Evolutionary conservation across 2,888 invertebrate species (phyloP).

Genomic region (Muscina levida): DNA sequence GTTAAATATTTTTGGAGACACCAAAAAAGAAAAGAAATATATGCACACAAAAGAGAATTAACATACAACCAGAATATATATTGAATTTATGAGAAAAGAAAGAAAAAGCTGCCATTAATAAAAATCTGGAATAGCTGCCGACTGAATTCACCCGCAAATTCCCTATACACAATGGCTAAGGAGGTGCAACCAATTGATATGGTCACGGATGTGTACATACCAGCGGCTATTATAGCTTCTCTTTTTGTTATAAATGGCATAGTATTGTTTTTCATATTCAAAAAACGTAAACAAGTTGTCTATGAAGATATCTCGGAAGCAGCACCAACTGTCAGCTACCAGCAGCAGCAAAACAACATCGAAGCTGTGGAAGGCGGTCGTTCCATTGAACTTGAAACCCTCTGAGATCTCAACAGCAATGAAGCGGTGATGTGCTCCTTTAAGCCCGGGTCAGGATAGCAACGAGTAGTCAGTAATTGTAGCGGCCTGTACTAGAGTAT

Average conservation of each 20-base stretch:
- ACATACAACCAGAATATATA: conserved; percentile 18
- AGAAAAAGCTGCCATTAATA: conserved; percentile 12
- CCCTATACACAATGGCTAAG: conserved; percentile 37
- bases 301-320: conserved; percentile 56
- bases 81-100: conserved; percentile 25
- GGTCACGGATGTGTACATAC: conserved; percentile 72
- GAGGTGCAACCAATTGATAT: conserved; percentile 66
- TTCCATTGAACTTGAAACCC: conserved; percentile 72
- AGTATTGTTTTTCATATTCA: conserved; percentile 71
- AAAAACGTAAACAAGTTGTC: conserved; percentile 68
- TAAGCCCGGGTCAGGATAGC: no score
- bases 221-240: conserved; percentile 67
- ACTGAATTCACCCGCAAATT: neutral
- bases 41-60: conserved; percentile 1
- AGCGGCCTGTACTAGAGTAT: no score
- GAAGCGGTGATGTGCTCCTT: no score
- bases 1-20: conserved; percentile 33
- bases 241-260: conserved; percentile 72
- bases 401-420: conserved; percentile 57
- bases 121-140: neutral
- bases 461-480: neutral
- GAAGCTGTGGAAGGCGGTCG: conserved; percentile 51
- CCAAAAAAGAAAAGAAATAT: conserved; percentile 34
- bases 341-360: conserved; percentile 10
- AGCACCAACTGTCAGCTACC: conserved; percentile 39